Percentiles rank a stretch among this genome's conserved stretches.
These are phyloP conservation scores for Hippocampus barbouri DNA, from an alignment of 2,113 vertebrate species.

Conservation along the genomic window DNA sequence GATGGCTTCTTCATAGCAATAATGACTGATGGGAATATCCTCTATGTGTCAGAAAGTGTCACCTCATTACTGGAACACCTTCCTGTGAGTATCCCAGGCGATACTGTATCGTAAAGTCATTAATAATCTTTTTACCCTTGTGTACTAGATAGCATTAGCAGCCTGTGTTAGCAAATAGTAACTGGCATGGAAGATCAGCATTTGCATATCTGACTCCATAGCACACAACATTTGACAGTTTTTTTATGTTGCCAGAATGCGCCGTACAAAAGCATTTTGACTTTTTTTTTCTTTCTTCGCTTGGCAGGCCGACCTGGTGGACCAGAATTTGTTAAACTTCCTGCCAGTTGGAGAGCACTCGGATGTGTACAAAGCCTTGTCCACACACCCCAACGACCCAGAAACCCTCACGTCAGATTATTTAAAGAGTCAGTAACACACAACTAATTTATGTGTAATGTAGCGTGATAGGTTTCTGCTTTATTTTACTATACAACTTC, in stretches of 20 bases:
- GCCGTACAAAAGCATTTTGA: background rate
- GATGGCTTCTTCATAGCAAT: constrained; percentile 99
- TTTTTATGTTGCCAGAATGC: background rate
- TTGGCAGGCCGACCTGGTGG: constrained; percentile 88
- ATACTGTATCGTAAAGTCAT: background rate
- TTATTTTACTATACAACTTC: background rate
- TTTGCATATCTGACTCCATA: background rate
- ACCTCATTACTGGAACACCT: constrained; percentile 98
- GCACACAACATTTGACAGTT: background rate
- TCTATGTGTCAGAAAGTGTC: constrained; percentile 96
- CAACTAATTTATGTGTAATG: background rate
- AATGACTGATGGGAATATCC: constrained; percentile 98
- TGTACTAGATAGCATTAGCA: background rate
- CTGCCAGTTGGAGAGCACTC: constrained; percentile 92
- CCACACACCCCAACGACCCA: constrained; percentile 82
- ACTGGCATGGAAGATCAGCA: background rate
- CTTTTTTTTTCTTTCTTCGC: constrained; percentile 19
- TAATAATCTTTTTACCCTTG: background rate
- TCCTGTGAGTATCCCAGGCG: constrained; percentile 81
- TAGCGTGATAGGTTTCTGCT: background rate
- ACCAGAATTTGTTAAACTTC: constrained; percentile 99
- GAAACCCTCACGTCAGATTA: constrained; percentile 87
- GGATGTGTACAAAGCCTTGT: constrained; percentile 94
- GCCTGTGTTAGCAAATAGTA: background rate
- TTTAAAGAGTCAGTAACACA: constrained; percentile 87